Percentiles rank a stretch among this genome's conserved stretches.
Conservation (phyloP, 1,140 invertebrate genomes). For the Druon quercuslanigerum region DNA sequence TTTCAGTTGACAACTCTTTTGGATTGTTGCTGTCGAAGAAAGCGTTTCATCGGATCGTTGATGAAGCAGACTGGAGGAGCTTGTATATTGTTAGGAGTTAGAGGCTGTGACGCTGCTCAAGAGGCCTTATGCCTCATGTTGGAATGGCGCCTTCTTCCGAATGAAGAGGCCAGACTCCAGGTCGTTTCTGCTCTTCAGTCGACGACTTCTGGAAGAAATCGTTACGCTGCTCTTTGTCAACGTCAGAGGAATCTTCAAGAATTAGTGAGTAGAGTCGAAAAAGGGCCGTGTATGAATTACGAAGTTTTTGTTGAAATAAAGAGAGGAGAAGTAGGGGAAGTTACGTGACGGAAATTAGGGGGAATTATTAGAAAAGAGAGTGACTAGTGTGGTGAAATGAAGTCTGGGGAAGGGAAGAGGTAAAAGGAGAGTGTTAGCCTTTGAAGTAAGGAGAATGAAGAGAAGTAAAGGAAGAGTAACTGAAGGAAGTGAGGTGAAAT, state of each 20-base stretch:
- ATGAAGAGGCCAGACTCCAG: conserved; percentile 83
- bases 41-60: conserved; percentile 84
- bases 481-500: too few relatives aligned
- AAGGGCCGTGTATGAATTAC: conserved; percentile 1
- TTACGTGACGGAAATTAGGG: too few relatives aligned
- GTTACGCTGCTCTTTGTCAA: conserved; percentile 85
- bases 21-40: conserved; percentile 86
- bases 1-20: conserved; percentile 83
- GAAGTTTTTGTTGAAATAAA: conserved; percentile 6
- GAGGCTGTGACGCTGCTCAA: conserved; percentile 82
- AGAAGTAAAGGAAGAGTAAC: too few relatives aligned
- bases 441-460: too few relatives aligned
- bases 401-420: too few relatives aligned
- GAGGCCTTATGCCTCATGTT: conserved; percentile 88
- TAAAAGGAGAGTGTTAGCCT: too few relatives aligned
- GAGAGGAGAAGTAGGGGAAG: too few relatives aligned
- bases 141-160: conserved; percentile 85
- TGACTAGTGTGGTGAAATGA: too few relatives aligned
- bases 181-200: conserved; percentile 89
- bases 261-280: conserved; percentile 77
- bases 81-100: conserved; percentile 84
- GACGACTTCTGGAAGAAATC: conserved; percentile 82
- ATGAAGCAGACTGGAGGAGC: conserved; percentile 83
- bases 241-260: conserved; percentile 85
- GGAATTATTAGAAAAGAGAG: too few relatives aligned